Evolutionary conservation across 23 tunicate genomes (phyloP).

Genomic region (Clavelina lepadiformis): DNA sequence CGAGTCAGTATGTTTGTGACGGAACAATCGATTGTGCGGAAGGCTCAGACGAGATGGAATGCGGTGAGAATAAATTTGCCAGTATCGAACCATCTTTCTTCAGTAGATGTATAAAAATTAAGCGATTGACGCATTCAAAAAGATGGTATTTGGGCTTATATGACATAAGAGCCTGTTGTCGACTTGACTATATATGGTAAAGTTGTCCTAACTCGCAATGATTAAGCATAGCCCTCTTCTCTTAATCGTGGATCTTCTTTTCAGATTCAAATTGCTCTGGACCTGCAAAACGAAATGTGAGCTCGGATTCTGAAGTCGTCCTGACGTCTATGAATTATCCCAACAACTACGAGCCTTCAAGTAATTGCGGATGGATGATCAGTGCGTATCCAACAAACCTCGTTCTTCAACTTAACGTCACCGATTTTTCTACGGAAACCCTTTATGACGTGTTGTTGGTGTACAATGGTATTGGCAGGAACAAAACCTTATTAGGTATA

Average conservation of each 20-base stretch:
- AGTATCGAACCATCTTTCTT: neutral
- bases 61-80: neutral
- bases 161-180: no score
- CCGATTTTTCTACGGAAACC: constrained; percentile 29
- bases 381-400: neutral
- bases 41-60: constrained; percentile 2
- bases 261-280: constrained; percentile 35
- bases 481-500: constrained; percentile 24
- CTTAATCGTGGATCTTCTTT: neutral
- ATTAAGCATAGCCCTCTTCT: no score
- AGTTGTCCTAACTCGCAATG: no score
- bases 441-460: constrained; percentile 7
- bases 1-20: constrained; percentile 3
- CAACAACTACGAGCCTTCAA: neutral
- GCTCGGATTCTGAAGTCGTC: neutral
- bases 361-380: constrained; percentile 14
- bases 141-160: no score
- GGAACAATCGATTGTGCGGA: constrained; percentile 14
- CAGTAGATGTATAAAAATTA: no score
- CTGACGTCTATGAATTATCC: constrained; percentile 31
- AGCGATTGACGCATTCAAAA: no score
- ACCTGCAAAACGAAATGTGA: neutral
- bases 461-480: constrained; percentile 31
- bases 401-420: neutral
- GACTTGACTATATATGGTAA: no score